phyloP scores from a whole-genome alignment of 1,140 invertebrate species.

The Laupala kohalensis region DNA sequence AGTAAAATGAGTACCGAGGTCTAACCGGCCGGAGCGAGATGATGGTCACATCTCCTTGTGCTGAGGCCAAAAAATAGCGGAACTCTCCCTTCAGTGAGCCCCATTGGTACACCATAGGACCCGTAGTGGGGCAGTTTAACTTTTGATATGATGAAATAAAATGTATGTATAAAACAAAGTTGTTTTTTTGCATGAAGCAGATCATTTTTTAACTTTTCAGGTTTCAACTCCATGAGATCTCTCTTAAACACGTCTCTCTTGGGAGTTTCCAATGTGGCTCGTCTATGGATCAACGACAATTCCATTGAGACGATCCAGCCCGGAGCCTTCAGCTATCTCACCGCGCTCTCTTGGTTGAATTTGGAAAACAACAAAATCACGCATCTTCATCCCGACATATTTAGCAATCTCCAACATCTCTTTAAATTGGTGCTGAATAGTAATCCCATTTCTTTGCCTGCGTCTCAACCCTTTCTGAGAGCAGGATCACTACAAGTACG shows the following conservation, averaged over 20 bases:
- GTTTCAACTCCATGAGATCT: neutral
- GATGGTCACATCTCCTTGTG: no score
- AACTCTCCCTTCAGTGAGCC: no score
- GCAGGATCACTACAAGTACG: neutral
- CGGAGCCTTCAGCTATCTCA: neutral
- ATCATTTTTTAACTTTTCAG: no score
- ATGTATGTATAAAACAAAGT: no score
- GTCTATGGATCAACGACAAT: neutral
- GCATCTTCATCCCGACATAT: neutral
- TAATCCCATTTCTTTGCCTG: neutral
- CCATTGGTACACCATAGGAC: no score
- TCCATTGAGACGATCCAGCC: neutral
- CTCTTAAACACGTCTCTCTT: neutral
- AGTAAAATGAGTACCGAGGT: no score
- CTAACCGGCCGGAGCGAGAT: no score
- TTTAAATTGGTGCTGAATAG: neutral
- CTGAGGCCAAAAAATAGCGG: no score
- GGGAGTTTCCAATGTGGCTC: neutral
- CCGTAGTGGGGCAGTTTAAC: no score
- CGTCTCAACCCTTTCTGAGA: neutral
- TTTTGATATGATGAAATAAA: no score
- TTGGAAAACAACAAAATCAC: neutral
- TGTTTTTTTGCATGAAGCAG: no score
- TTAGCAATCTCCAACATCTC: neutral
- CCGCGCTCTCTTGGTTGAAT: neutral